phyloP scores from a whole-genome alignment of 37 sponge, comb jelly and placozoan species.

The Spongilla lacustris region DNA sequence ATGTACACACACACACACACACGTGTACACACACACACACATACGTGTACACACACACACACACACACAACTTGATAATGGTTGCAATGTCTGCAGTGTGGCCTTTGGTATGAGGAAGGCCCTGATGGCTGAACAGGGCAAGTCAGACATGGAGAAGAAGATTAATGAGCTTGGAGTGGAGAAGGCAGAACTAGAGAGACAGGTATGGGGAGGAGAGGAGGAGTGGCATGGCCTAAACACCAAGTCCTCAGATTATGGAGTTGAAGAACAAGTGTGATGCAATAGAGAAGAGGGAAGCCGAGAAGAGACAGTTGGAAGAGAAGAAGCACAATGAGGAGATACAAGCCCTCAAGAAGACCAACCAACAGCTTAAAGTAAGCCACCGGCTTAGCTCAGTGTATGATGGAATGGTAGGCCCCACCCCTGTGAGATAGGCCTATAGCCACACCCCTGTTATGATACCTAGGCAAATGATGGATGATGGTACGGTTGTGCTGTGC shows the following conservation, averaged over 20 bases:
- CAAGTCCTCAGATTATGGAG: constrained; percentile 66
- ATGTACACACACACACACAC: neutral
- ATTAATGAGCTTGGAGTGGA: constrained; percentile 78
- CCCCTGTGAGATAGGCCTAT: too few species aligned
- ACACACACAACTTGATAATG: too few species aligned
- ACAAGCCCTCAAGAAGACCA: constrained; percentile 91
- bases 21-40: too few species aligned
- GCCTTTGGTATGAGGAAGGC: constrained; percentile 99
- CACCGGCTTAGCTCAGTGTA: too few species aligned
- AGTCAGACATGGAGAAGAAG: constrained; percentile 87
- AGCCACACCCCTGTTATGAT: too few species aligned
- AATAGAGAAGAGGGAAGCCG: constrained; percentile 95
- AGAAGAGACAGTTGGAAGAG: constrained; percentile 91
- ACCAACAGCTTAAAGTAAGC: constrained; percentile 90
- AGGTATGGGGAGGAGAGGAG: constrained; percentile 23
- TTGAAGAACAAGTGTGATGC: constrained; percentile 91
- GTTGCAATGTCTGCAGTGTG: constrained; percentile 21
- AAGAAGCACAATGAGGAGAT: constrained; percentile 96
- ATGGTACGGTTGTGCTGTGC: too few species aligned
- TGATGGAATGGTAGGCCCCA: too few species aligned
- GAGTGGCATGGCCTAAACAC: neutral
- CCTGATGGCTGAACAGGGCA: constrained; percentile 98
- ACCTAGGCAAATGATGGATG: too few species aligned
- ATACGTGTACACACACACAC: neutral
- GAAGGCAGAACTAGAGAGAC: constrained; percentile 83